Evolutionary conservation across 2,797 vertebrate species (phyloP).

Genomic region (Megalops cyprinoides): DNA sequence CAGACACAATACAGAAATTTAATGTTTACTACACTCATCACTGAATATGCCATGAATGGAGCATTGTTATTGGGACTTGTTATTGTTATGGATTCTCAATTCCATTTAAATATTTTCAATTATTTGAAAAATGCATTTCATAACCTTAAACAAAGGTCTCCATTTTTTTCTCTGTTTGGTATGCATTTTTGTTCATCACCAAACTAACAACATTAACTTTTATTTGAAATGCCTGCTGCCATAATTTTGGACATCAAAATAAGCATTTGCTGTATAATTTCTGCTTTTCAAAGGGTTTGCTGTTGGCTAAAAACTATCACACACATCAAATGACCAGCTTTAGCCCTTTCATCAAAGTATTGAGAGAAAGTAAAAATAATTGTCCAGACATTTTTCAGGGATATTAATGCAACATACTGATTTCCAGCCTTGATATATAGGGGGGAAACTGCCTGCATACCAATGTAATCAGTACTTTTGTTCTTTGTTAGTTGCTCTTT

Average conservation of each 20-base stretch:
- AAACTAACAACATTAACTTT: no score
- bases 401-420: background rate
- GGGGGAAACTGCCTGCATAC: background rate
- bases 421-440: background rate
- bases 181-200: no score
- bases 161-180: no score
- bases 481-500: background rate
- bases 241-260: slow-evolving; percentile 2
- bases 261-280: background rate
- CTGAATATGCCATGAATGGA: no score
- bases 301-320: background rate
- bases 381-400: background rate
- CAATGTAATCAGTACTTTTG: background rate
- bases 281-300: background rate
- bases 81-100: no score
- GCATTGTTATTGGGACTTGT: no score
- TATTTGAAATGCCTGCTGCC: background rate
- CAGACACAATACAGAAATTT: no score
- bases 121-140: no score
- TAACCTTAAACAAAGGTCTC: no score
- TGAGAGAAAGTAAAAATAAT: background rate
- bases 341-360: background rate
- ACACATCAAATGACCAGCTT: background rate
- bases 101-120: no score
- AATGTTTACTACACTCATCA: no score